Percentiles rank a stretch among this genome's conserved stretches.
phyloP scores from a whole-genome alignment of 92 coral and sea anemone species.

The Montipora capitata region DNA sequence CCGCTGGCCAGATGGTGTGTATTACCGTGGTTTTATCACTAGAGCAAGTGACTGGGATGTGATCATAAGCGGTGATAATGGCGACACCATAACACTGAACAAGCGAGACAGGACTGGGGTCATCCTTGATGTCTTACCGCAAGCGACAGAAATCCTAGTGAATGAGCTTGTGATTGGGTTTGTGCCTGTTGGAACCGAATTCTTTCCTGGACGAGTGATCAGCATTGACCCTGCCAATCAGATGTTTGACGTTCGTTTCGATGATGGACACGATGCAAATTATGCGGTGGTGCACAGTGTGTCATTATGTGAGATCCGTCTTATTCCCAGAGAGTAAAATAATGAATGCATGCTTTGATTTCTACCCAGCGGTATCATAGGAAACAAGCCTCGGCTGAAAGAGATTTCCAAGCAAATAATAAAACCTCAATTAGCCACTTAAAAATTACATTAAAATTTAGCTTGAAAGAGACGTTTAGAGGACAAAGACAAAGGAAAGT shows the following conservation, averaged over 20 bases:
- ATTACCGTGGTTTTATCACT: not conserved
- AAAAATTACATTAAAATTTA: too few species aligned
- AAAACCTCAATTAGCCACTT: too few species aligned
- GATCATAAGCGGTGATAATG: slow-evolving; percentile 3
- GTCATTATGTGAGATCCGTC: not conserved
- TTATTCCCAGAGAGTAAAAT: not conserved
- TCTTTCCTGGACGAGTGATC: not conserved
- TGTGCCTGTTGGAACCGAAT: slow-evolving; percentile 18
- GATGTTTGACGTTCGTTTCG: not conserved
- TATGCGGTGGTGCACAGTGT: not conserved
- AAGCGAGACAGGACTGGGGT: slow-evolving; percentile 4
- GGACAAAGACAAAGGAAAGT: too few species aligned
- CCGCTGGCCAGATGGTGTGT: not conserved
- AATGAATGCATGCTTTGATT: too few species aligned
- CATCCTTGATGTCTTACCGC: slow-evolving; percentile 20
- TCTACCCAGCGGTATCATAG: too few species aligned
- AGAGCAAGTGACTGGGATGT: not conserved
- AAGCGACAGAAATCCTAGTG: not conserved
- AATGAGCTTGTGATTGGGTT: slow-evolving; percentile 30
- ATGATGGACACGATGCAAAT: not conserved
- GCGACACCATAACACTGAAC: slow-evolving; percentile 10
- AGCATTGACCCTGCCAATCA: not conserved
- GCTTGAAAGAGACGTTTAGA: too few species aligned
- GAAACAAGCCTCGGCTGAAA: too few species aligned
- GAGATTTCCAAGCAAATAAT: too few species aligned